Conservation (phyloP, 2,797 vertebrate species). For the Sphaeramia orbicularis region DNA sequence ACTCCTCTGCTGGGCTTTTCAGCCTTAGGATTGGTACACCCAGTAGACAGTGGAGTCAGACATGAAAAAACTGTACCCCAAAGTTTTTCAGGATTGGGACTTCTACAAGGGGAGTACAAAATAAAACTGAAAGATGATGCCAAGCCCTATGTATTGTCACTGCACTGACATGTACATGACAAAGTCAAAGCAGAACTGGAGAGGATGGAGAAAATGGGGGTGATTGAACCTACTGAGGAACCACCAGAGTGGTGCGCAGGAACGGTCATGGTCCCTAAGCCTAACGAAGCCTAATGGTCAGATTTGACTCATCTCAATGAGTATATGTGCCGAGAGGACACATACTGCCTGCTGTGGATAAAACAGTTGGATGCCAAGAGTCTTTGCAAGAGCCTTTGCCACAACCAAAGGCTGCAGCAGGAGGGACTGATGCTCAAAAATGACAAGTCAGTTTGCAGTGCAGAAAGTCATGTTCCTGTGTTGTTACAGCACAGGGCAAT, state of each 20-base stretch:
- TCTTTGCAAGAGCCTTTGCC: too few species aligned
- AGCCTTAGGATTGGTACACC: not conserved
- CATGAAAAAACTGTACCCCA: not conserved
- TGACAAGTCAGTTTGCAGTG: slow-evolving; percentile 15
- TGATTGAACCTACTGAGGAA: not conserved
- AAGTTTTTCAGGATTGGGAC: slow-evolving; percentile 3
- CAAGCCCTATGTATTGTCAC: slow-evolving; percentile 2
- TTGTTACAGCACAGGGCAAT: not conserved
- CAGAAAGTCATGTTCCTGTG: slow-evolving; percentile 4
- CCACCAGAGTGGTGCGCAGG: slow-evolving; percentile 1
- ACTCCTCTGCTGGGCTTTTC: slow-evolving; percentile 1
- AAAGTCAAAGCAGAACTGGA: not conserved
- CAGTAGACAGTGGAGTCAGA: not conserved
- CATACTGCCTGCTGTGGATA: not conserved
- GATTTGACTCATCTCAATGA: slow-evolving; percentile 9
- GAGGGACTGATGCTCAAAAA: slow-evolving; percentile 6
- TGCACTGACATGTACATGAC: not conserved
- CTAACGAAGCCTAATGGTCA: not conserved
- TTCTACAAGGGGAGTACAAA: slow-evolving; percentile 1
- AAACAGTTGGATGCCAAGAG: too few species aligned
- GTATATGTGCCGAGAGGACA: not conserved
- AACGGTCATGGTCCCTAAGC: not conserved
- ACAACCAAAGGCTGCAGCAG: not conserved
- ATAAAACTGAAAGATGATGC: slow-evolving; percentile 12
- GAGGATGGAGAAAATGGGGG: not conserved